phyloP scores from a whole-genome alignment of 1,140 invertebrate genomes.

The Cryptotermes secundus region DNA sequence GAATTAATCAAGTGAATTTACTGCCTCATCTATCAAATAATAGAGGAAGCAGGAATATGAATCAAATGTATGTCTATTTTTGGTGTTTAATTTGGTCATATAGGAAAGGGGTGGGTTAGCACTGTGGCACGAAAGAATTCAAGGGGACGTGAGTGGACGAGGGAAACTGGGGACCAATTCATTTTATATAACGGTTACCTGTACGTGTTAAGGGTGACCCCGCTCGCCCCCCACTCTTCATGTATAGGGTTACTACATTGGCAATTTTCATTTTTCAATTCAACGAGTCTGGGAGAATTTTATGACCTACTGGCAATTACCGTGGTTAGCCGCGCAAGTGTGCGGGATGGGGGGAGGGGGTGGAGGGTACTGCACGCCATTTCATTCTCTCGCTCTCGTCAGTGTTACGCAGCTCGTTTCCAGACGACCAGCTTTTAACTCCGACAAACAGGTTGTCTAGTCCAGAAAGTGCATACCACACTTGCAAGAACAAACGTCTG shows the following conservation, averaged over 20 bases:
- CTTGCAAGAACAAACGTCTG: too few species aligned
- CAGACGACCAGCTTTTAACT: neutral
- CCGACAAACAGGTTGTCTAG: neutral
- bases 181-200: constrained; percentile 1
- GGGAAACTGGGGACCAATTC: constrained; percentile 20
- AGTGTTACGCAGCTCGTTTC: neutral
- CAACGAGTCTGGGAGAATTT: constrained; percentile 4
- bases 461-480: neutral
- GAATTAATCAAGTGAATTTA: neutral
- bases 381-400: too few species aligned
- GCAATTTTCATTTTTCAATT: constrained; percentile 29
- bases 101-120: neutral
- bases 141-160: neutral
- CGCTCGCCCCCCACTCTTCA: neutral
- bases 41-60: neutral
- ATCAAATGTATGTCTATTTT: neutral
- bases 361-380: neutral
- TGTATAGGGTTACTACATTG: constrained; percentile 19
- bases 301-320: constrained; percentile 25
- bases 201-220: constrained; percentile 8
- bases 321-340: constrained; percentile 21
- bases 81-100: constrained; percentile 8
- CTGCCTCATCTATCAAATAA: neutral
- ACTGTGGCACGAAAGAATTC: neutral
- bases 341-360: too few species aligned